Percentiles rank a stretch among this genome's conserved stretches.
phyloP scores from a whole-genome alignment of 2,797 vertebrate species.

The Danionella dracula region DNA sequence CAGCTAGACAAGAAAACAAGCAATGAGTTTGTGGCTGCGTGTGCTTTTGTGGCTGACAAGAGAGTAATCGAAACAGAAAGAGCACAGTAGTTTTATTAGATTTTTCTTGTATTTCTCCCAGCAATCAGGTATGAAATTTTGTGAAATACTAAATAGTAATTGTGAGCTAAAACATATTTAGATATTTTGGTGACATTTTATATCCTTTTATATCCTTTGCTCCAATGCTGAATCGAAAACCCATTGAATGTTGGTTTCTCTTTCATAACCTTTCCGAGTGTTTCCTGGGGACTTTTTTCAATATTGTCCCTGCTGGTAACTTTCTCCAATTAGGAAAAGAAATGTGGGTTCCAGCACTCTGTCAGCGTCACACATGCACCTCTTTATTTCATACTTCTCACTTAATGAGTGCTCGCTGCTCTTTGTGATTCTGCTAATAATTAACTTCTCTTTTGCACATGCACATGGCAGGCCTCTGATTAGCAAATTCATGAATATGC shows the following conservation, averaged over 20 bases:
- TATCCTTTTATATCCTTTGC: too few species aligned
- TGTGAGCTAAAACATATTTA: too few species aligned
- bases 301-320: background rate
- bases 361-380: background rate
- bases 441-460: constrained; percentile 6
- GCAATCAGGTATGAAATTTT: too few species aligned
- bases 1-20: constrained; percentile 3
- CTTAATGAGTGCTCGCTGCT: constrained; percentile 10
- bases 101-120: background rate
- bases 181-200: too few species aligned
- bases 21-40: constrained; percentile 21
- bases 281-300: background rate
- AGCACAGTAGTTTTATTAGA: background rate
- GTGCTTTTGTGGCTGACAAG: background rate
- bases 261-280: too few species aligned
- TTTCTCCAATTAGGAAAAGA: background rate
- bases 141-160: too few species aligned
- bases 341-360: background rate
- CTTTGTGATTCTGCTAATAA: constrained; percentile 11
- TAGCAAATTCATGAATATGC: constrained; percentile 37
- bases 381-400: background rate
- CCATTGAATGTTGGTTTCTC: too few species aligned
- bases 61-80: background rate
- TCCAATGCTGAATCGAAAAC: too few species aligned
- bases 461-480: constrained; percentile 28